Percentiles rank a stretch among this genome's conserved stretches.
Conservation (phyloP, 1,140 invertebrate species). For the Eupeodes corollae region DNA sequence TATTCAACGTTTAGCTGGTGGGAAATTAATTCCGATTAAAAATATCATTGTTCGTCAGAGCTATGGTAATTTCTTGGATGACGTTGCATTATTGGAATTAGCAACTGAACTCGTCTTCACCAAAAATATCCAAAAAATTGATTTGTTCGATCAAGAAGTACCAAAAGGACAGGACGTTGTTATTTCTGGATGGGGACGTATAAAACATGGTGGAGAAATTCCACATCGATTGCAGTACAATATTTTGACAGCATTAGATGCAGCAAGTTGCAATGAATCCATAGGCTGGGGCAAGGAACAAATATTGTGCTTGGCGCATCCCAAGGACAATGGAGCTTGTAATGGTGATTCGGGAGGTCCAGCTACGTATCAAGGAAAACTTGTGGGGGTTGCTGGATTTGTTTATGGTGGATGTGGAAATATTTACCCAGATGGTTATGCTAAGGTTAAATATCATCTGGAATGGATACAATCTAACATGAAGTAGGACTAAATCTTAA, state of each 20-base stretch:
- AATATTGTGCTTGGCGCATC: conserved; percentile 18
- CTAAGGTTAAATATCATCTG: conserved; percentile 36
- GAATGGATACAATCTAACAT: conserved; percentile 36
- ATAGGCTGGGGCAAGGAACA: conserved; percentile 13
- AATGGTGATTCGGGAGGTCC: conserved; percentile 28
- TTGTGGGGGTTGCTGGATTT: conserved; percentile 30
- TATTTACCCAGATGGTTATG: conserved; percentile 43
- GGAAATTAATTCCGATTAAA: conserved; percentile 15
- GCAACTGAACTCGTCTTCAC: conserved; percentile 13
- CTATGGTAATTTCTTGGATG: conserved; percentile 16
- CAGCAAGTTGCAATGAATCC: conserved; percentile 10
- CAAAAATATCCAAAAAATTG: conserved; percentile 19
- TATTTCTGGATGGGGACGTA: conserved; percentile 23
- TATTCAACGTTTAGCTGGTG: conserved; percentile 23
- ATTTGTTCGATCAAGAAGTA: conserved; percentile 13
- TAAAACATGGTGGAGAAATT: conserved; percentile 4
- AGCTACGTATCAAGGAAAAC: conserved; percentile 18
- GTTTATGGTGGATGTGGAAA: conserved; percentile 18
- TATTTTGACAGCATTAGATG: conserved; percentile 11
- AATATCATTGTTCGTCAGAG: conserved; percentile 16
- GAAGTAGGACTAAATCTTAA: no score
- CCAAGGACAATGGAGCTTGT: conserved; percentile 14
- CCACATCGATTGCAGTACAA: conserved; percentile 17
- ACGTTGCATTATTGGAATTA: conserved; percentile 24
- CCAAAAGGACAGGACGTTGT: conserved; percentile 12